A percentile compares a stretch with the other conserved stretches of the same genome.
Evolutionary conservation across 2,797 vertebrate species (phyloP).

Genomic region (Girardinus metallicus): DNA sequence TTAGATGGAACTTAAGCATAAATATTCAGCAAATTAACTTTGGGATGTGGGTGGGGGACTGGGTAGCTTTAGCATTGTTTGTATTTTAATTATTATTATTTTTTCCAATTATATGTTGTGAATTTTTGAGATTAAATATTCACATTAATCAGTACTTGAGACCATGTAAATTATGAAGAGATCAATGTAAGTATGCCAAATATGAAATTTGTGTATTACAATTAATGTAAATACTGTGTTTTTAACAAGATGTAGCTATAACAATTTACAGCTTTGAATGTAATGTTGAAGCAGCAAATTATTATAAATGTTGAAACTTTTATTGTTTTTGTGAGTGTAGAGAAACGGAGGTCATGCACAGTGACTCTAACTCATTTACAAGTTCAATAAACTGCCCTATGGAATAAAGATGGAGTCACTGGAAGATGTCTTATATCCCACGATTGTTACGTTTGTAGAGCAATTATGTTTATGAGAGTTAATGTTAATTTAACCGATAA

Average conservation of each 20-base stretch:
- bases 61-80: conserved; percentile 78
- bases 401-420: conserved; percentile 71
- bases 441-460: neutral
- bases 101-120: conserved; percentile 72
- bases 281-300: conserved; percentile 96
- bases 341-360: conserved; percentile 75
- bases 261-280: conserved; percentile 99
- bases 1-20: conserved; percentile 52
- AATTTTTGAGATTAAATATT: conserved; percentile 78
- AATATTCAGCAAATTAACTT: conserved; percentile 83
- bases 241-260: conserved; percentile 99
- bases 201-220: conserved; percentile 96
- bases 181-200: conserved; percentile 99
- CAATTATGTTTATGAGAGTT: neutral
- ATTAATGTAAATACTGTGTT: conserved; percentile 99
- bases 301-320: conserved; percentile 98
- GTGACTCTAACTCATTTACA: conserved; percentile 83
- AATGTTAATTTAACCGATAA: neutral
- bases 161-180: conserved; percentile 91
- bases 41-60: conserved; percentile 43
- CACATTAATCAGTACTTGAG: conserved; percentile 91
- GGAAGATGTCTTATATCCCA: conserved; percentile 28
- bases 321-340: conserved; percentile 91
- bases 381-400: conserved; percentile 84
- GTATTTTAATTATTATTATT: conserved; percentile 63